Conservation (phyloP, 2,113 vertebrate species). For the Acinonyx jubatus region DNA sequence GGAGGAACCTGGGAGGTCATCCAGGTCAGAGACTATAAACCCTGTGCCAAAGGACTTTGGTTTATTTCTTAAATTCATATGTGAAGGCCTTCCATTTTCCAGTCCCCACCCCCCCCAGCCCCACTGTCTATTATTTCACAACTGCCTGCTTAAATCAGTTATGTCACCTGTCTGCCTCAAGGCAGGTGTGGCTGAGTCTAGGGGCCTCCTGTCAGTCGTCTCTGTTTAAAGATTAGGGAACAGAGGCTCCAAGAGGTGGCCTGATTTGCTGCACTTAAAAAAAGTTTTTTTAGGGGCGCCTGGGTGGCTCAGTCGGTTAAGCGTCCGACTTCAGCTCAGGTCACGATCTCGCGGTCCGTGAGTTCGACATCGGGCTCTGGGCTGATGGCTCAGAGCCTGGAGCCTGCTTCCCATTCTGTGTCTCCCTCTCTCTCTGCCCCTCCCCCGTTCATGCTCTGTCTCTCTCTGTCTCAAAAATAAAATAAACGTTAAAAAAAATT, state of each 20-base stretch:
- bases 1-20: not conserved
- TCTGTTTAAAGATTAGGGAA: not conserved
- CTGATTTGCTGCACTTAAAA: not conserved
- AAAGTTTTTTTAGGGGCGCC: too few relatives aligned
- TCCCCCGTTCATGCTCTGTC: too few relatives aligned
- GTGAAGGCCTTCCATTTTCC: not conserved
- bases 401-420: too few relatives aligned
- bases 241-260: not conserved
- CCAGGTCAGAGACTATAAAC: not conserved
- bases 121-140: not conserved
- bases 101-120: not conserved
- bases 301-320: too few relatives aligned
- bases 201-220: not conserved
- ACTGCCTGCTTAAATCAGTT: not conserved
- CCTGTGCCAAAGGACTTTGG: not conserved
- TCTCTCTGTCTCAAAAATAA: too few relatives aligned
- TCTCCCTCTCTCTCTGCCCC: too few relatives aligned
- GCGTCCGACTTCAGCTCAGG: too few relatives aligned
- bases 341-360: too few relatives aligned
- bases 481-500: too few relatives aligned
- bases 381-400: too few relatives aligned
- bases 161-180: not conserved
- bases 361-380: too few relatives aligned
- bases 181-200: not conserved
- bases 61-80: not conserved